Conservation (phyloP, 1,140 invertebrate genomes). For the Pseudomyrmex pallidus region DNA sequence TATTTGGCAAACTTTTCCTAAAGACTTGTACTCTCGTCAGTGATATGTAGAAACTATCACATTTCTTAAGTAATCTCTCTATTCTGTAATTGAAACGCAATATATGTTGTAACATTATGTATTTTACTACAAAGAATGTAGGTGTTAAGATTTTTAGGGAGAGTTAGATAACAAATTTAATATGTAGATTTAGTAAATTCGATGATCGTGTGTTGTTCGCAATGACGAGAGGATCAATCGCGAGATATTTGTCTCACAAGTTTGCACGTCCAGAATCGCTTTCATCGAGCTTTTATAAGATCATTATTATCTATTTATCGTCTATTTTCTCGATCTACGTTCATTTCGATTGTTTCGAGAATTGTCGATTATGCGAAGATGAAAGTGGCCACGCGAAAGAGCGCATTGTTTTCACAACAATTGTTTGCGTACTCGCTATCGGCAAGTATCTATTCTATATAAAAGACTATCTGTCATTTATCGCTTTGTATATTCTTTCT, state of each 20-base stretch:
- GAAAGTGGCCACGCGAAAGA: not conserved
- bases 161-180: no score
- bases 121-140: no score
- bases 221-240: slow-evolving; percentile 1
- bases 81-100: not conserved
- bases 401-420: not conserved
- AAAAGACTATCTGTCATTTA: slow-evolving; percentile 12
- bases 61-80: not conserved
- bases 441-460: slow-evolving; percentile 51
- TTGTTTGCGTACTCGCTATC: slow-evolving; percentile 14
- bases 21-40: not conserved
- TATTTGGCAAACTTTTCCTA: not conserved
- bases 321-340: not conserved
- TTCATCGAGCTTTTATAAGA: slow-evolving; percentile 21
- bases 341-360: slow-evolving; percentile 54
- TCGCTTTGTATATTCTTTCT: slow-evolving; percentile 1
- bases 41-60: not conserved
- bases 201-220: not conserved
- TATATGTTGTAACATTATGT: not conserved
- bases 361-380: slow-evolving; percentile 38
- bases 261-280: slow-evolving; percentile 24
- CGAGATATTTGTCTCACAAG: slow-evolving; percentile 1
- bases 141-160: no score
- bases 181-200: no score
- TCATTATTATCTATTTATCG: slow-evolving; percentile 1